These are phyloP conservation scores for Sesia apiformis DNA, from an alignment of 2,888 invertebrate genomes.

Conservation along the genomic window DNA sequence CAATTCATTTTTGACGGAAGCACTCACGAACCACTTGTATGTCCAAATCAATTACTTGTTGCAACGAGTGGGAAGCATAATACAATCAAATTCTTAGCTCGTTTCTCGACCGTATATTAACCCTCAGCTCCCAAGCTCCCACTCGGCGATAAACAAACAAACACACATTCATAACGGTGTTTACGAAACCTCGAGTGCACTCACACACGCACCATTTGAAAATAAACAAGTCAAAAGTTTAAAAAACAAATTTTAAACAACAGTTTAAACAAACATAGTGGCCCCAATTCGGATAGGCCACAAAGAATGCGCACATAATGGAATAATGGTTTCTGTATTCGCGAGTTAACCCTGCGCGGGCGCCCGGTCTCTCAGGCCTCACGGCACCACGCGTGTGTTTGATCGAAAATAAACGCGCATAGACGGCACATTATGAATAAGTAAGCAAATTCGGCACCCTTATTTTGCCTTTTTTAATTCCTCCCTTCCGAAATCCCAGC, in stretches of 20 bases:
- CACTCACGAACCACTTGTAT: too few relatives aligned
- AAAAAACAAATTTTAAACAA: constrained; percentile 36
- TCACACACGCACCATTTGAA: constrained; percentile 50
- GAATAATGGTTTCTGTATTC: constrained; percentile 21
- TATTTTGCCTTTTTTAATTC: constrained; percentile 38
- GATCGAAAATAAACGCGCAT: constrained; percentile 46
- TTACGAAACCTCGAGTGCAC: constrained; percentile 45
- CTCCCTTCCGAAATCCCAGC: constrained; percentile 54
- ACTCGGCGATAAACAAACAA: constrained; percentile 42
- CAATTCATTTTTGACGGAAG: too few relatives aligned
- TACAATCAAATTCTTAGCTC: background rate
- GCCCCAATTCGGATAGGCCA: constrained; percentile 8
- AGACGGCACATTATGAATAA: constrained; percentile 51
- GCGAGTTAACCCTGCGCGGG: constrained; percentile 14
- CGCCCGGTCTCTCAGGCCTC: constrained; percentile 3
- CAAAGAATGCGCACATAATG: constrained; percentile 17
- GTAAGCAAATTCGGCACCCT: constrained; percentile 47
- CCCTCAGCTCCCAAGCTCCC: constrained; percentile 28
- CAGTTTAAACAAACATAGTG: constrained; percentile 7
- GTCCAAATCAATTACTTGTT: too few relatives aligned
- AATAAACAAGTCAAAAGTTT: constrained; percentile 59
- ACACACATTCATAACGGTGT: constrained; percentile 33
- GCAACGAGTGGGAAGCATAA: background rate
- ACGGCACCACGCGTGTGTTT: constrained; percentile 25
- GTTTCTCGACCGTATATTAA: constrained; percentile 18